phyloP scores from a whole-genome alignment of 2,113 vertebrate genomes.

The Morone saxatilis region DNA sequence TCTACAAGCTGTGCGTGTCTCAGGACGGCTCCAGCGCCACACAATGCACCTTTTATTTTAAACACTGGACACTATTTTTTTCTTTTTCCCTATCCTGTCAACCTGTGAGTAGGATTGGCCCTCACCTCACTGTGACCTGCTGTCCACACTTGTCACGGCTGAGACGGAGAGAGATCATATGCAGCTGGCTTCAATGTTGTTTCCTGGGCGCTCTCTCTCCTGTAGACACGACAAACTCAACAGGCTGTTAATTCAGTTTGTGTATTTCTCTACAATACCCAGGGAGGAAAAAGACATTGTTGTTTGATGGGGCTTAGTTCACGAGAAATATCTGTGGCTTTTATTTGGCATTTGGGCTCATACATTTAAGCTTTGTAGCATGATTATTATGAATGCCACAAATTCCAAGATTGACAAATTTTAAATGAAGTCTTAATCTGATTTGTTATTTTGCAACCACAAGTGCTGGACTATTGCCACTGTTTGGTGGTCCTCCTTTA shows the following conservation, averaged over 20 bases:
- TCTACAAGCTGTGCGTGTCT: conserved; percentile 42
- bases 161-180: conserved; percentile 15
- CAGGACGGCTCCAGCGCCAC: conserved; percentile 1
- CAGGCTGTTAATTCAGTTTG: neutral
- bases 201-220: neutral
- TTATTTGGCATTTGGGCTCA: neutral
- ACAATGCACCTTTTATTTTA: conserved; percentile 60
- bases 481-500: neutral
- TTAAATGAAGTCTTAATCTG: neutral
- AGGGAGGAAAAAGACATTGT: neutral
- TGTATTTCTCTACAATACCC: neutral
- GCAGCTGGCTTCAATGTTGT: conserved; percentile 20
- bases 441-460: neutral
- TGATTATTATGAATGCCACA: neutral
- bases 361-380: neutral
- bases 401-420: neutral
- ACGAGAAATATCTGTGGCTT: neutral
- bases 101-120: conserved; percentile 7
- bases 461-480: no score
- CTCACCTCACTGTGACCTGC: conserved; percentile 13
- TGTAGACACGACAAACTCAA: neutral
- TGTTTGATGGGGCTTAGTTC: neutral
- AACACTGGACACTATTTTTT: conserved; percentile 18
- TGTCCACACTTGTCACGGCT: neutral
- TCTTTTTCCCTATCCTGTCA: conserved; percentile 33